These are phyloP conservation scores for Clarias batrachus DNA, from an alignment of 2,113 vertebrate genomes.

Conservation along the genomic window DNA sequence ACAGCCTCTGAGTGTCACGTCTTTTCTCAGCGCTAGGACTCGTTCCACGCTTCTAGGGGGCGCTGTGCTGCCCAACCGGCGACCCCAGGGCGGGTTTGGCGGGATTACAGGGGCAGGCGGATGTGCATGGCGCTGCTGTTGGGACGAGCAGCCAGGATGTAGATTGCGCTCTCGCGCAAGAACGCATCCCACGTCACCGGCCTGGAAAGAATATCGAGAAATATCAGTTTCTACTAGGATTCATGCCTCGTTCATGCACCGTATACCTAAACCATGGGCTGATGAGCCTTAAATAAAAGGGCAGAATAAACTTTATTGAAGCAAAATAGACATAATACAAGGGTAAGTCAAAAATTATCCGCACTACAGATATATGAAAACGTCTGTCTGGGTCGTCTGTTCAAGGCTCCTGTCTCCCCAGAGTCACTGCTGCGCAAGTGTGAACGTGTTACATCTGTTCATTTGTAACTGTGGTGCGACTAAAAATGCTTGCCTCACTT, in stretches of 20 bases:
- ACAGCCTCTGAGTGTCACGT: slow-evolving; percentile 50
- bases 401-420: too few species aligned
- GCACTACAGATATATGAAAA: too few species aligned
- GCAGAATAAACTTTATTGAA: too few species aligned
- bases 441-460: too few species aligned
- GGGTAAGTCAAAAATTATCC: too few species aligned
- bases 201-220: slow-evolving; percentile 61
- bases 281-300: too few species aligned
- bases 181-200: slow-evolving; percentile 82
- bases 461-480: too few species aligned
- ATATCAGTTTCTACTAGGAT: not conserved
- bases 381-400: too few species aligned
- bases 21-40: slow-evolving; percentile 16
- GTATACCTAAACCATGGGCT: not conserved
- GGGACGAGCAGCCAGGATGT: slow-evolving; percentile 87
- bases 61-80: not conserved
- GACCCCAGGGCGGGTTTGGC: slow-evolving; percentile 25
- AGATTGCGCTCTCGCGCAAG: slow-evolving; percentile 84
- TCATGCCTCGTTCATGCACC: not conserved
- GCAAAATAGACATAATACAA: too few species aligned
- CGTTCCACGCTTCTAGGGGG: slow-evolving; percentile 11
- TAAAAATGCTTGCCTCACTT: too few species aligned
- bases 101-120: slow-evolving; percentile 78
- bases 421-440: too few species aligned
- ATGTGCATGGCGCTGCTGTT: slow-evolving; percentile 91